Evolutionary conservation across 2,888 invertebrate species (phyloP), one percentile per base, ranked within the genome.

Genomic region (Limnephilus auricula): DNA sequence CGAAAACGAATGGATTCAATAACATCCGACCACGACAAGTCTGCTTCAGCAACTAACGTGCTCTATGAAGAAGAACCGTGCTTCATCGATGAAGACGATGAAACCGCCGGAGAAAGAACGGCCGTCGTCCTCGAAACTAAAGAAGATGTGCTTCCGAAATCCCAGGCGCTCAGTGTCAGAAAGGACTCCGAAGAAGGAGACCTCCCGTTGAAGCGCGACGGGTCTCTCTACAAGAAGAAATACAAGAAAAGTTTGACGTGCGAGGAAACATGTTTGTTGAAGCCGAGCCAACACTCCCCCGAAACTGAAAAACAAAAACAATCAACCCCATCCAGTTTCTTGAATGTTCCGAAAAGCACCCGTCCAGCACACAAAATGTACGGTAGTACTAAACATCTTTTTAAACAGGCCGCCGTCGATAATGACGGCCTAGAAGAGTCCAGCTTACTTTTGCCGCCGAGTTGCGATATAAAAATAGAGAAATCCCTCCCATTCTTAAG

Each of bases 1-100:
- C 95, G 95, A 92, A 95, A 95, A 93, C 95, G 95, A 65, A 96
- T 95, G 94, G 95, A 95, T 93, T 96, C 95, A 93, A 95, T 95
- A 93, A 94, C 93, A 89, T 94, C 95, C 5, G 95, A 95, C 92
- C 93, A 91, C 90, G 92, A 79, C 91, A 92, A 92, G 79, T 91
- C 92, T 25, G 92, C 93, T 50, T 91, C 91, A 30, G 91, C 90
- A 80, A 95, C 95, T 0, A 94, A 95, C 0, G 95, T 95, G 4
- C 94, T 96, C 89, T 95, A 96, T 93, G 96, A 96, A 92, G 96
- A 96, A 92, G 96, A 96, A 91, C 96, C 96, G 40, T 95, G 96
- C n/a, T 96, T 96, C 93, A 96, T 96, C 90, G 96, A 96, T 94
- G 96, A 96, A 4, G 97, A 96, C 91, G 97, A 97, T 93, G 92